Evolutionary conservation across 2,113 vertebrate genomes (phyloP), one percentile per base, ranked within the genome.

Genomic region (Thalassoma bifasciatum): DNA sequence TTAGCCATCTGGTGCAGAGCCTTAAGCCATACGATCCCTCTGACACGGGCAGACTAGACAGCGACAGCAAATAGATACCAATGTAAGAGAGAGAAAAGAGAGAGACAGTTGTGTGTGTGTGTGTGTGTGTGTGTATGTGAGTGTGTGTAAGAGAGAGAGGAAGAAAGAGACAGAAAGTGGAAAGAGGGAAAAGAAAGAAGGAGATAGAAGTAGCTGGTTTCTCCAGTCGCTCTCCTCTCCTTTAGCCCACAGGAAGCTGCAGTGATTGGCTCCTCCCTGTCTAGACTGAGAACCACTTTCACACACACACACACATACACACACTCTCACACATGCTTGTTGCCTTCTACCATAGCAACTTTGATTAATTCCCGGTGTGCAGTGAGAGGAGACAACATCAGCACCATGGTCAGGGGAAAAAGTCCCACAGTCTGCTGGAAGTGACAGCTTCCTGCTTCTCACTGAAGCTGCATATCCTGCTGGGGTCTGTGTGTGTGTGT

Each of bases 201-300:
- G 38, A 22, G 40, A 73, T 57, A 37, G 47, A 60, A 53, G 30
- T 26, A 24, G 51, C 67, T 53, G 38, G 36, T 79, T 79, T 79
- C 67, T 76, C 40, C 34, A 22, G 57, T 22, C 58, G 8, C 50
- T 73, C 61, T 73, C 42, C 83, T 71, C 82, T 82, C 75, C 87
- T 84, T 80, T 85, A 66, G 77, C 72, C 76, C 19, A 13, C 84
- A 89, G 90, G 89, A 89, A 8, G 81, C 82, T 84, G 86, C 87
- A 86, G 83, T 79, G 89, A 82, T 91, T 93, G 91, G 84, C 92
- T 95, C 92, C 92, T 94, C 82, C 4, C 92, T 81, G 89, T 94
- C 84, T 94, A 89, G 79, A 95, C 94, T 91, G 90, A 86, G 86
- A 76, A 81, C 66, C 54, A 66, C 78, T 73, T 63, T 67, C 16